Evolutionary conservation across 1,140 invertebrate species (phyloP), one percentile per base, ranked within the genome.

Genomic region (Pectinophora gossypiella): DNA sequence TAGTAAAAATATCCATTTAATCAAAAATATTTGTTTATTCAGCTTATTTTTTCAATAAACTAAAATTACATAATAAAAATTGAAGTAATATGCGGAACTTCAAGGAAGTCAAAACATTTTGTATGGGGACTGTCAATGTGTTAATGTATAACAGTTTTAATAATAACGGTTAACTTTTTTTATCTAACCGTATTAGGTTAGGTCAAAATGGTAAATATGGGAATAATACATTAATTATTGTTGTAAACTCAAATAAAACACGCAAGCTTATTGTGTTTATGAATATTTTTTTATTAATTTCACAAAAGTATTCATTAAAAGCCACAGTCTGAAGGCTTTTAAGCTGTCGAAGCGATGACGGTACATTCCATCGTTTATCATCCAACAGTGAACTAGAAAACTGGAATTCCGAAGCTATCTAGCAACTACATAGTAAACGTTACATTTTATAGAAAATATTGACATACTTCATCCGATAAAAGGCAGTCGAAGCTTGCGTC

Each of bases 271-370:
- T 32, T 65, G 57, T 73, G 59, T 77, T 72, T 82, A 78, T 73
- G 61, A 72, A 66, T 75, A 70, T 75, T 84, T 85, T 40, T 86
- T 83, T 85, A 84, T 84, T 86, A 83, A 86, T 86, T 83, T 86
- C 83, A 86, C 83, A 86, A 86, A 86, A 85, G 71, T 85, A 81
- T 75, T 82, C 65, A 81, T 84, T 86, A 84, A 86, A 84, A 86
- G 83, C 83, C 80, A 86, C 83, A 86, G 76, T 83, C 15, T 76
- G 69, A 84, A 84, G 80, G 80, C 80, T 86, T 84, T 84, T 76
- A 86, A 84, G 83, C 83, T 84, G 78, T 84, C 66, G 72, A 83
- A 86, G 83, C 83, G 75, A 73, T 78, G 73, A 71, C 77, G 63
- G 64, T 73, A 64, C 43, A 45, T 64, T 53, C 56, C 61, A 69